phyloP scores from a whole-genome alignment of 2,113 vertebrate genomes.

The Actenoides lindsayi region DNA sequence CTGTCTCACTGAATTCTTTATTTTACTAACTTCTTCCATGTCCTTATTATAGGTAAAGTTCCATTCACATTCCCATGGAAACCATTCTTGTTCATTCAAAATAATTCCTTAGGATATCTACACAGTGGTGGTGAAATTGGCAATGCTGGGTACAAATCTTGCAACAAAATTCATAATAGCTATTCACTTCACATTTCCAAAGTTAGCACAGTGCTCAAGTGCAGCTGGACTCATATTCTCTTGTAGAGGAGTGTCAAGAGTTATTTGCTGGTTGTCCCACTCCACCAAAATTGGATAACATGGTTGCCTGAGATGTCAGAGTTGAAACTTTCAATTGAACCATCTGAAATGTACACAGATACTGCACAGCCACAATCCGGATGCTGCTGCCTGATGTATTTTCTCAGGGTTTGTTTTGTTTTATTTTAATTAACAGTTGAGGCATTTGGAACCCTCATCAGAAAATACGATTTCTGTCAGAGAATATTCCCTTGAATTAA shows the following conservation, averaged over 20 bases:
- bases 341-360: background rate
- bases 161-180: background rate
- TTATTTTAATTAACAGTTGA: background rate
- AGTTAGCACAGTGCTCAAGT: background rate
- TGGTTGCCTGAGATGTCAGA: background rate
- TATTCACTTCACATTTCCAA: background rate
- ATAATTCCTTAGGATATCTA: background rate
- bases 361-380: background rate
- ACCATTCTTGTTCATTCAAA: background rate
- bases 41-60: background rate
- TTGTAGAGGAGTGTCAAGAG: background rate
- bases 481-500: background rate
- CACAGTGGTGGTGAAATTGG: background rate
- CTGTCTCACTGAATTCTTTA: background rate
- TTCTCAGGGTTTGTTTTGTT: background rate
- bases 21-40: background rate
- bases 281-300: background rate
- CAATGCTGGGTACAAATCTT: background rate
- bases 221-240: background rate
- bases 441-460: background rate
- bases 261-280: background rate
- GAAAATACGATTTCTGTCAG: background rate
- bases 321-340: background rate
- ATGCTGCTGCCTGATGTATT: background rate
- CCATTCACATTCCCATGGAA: background rate